These are phyloP conservation scores for Gallinago paraguaiae DNA, from an alignment of 2,113 vertebrate genomes.

Conservation along the genomic window DNA sequence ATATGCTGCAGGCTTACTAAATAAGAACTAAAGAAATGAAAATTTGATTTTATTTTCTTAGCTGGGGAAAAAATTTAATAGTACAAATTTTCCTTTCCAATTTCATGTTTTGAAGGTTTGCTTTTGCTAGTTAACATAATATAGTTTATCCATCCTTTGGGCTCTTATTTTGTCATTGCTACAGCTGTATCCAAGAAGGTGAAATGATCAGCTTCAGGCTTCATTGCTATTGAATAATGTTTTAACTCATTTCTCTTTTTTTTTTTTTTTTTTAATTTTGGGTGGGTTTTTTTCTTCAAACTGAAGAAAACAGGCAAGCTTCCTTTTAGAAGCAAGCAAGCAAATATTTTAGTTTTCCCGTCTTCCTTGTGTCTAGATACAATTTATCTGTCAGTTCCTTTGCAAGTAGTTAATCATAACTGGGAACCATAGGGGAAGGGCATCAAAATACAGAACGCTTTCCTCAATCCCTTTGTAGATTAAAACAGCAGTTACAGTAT, in stretches of 20 bases:
- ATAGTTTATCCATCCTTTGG: constrained; percentile 45
- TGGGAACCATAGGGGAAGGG: not conserved
- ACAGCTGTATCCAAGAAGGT: not conserved
- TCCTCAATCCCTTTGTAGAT: not conserved
- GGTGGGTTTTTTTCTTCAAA: not conserved
- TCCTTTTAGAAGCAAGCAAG: not conserved
- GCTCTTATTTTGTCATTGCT: constrained; percentile 48
- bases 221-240: constrained; percentile 40
- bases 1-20: constrained; percentile 7
- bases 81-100: not conserved
- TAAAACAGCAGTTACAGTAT: not conserved
- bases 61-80: not conserved
- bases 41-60: not conserved
- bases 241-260: not conserved
- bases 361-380: not conserved
- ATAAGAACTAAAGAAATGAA: not conserved
- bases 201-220: constrained; percentile 46
- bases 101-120: constrained; percentile 37
- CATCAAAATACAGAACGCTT: not conserved
- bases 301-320: not conserved
- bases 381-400: not conserved
- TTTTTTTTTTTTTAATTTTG: not conserved
- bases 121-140: constrained; percentile 42
- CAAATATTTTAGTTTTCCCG: not conserved
- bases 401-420: not conserved